A percentile compares a stretch with the other conserved stretches of the same genome.
Conservation (phyloP, 2,888 invertebrate genomes). For the Rhimphoctona megacephalus region DNA sequence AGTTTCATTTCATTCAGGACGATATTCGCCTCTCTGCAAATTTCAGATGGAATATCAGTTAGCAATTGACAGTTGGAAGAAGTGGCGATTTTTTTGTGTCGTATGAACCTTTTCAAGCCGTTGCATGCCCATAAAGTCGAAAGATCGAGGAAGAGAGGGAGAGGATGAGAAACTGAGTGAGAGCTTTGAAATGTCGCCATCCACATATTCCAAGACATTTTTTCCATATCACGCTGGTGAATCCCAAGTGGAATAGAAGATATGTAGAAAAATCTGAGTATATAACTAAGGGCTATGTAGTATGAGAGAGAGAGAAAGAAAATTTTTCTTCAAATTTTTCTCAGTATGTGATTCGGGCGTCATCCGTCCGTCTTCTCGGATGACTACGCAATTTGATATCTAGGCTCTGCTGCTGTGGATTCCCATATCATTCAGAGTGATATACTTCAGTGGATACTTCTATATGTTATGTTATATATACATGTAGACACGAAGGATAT, state of each 20-base stretch:
- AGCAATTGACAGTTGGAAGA: conserved; percentile 41
- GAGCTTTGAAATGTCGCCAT: conserved; percentile 61
- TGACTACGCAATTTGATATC: conserved; percentile 83
- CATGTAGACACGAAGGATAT: conserved; percentile 41
- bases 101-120: conserved; percentile 44
- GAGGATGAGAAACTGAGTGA: not conserved
- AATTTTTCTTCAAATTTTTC: conserved; percentile 75
- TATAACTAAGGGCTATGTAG: conserved; percentile 35
- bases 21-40: not conserved
- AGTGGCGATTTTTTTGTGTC: conserved; percentile 21
- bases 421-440: conserved; percentile 60
- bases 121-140: conserved; percentile 40
- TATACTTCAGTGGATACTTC: conserved; percentile 49
- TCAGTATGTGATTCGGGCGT: conserved; percentile 75
- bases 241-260: conserved; percentile 43
- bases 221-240: conserved; percentile 57
- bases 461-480: conserved; percentile 19
- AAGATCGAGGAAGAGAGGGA: conserved; percentile 20
- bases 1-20: conserved; percentile 7
- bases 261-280: conserved; percentile 46
- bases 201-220: conserved; percentile 56
- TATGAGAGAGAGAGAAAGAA: conserved; percentile 31
- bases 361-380: conserved; percentile 79
- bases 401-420: conserved; percentile 62
- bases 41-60: conserved; percentile 40